These are phyloP conservation scores for western clawed frog (Xenopus tropicalis) DNA, from an alignment of 2,113 vertebrate species.

Conservation along the genomic window DNA sequence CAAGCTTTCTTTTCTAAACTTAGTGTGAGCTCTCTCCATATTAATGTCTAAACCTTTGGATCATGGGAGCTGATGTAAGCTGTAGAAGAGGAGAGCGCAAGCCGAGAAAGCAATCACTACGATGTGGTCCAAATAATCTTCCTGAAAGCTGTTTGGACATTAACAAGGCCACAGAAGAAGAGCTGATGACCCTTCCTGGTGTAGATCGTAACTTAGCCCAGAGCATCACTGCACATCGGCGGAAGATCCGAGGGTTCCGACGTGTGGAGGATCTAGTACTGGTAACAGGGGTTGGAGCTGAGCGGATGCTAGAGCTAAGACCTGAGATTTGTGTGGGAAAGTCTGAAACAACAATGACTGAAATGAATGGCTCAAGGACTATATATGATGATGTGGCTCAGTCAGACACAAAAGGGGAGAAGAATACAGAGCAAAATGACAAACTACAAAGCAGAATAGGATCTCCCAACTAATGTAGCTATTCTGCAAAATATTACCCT, in stretches of 20 bases:
- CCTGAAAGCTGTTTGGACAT: slow-evolving; percentile 30
- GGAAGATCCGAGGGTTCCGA: slow-evolving; percentile 40
- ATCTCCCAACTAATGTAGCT: no score
- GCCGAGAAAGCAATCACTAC: not conserved
- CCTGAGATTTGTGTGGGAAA: slow-evolving; percentile 38
- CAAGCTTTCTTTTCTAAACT: no score
- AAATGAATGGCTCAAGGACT: not conserved
- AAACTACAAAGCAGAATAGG: no score
- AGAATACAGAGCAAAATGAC: no score
- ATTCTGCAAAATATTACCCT: no score
- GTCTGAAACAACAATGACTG: not conserved
- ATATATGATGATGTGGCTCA: not conserved
- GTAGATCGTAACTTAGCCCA: slow-evolving; percentile 35
- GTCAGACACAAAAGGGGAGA: not conserved
- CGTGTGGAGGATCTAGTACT: slow-evolving; percentile 44
- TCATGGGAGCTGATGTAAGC: slow-evolving; percentile 18
- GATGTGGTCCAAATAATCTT: not conserved
- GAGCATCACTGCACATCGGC: slow-evolving; percentile 39
- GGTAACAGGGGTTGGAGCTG: slow-evolving; percentile 42
- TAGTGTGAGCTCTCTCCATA: no score
- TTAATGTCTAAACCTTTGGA: not conserved
- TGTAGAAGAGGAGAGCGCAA: slow-evolving; percentile 6
- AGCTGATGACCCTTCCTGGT: slow-evolving; percentile 47
- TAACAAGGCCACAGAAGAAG: slow-evolving; percentile 45
- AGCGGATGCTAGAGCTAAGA: slow-evolving; percentile 34